Evolutionary conservation across 2,113 vertebrate species (phyloP).

Genomic region (Etheostoma cragini): DNA sequence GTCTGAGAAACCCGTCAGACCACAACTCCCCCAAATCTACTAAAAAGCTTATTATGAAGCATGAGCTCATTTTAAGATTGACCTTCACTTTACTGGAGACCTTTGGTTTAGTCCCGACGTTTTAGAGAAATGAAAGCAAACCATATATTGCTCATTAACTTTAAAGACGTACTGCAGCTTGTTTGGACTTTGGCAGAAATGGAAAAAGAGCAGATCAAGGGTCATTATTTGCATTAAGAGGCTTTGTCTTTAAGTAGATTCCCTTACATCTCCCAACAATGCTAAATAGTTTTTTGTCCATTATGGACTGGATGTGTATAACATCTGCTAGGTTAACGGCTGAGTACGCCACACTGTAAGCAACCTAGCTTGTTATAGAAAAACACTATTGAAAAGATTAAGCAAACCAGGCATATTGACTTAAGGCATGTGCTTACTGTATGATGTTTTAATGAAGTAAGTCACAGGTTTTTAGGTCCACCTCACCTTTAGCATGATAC

Average conservation of each 20-base stretch:
- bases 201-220: conserved; percentile 13
- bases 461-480: conserved; percentile 30
- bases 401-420: conserved; percentile 49
- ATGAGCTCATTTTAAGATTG: conserved; percentile 6
- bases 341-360: background rate
- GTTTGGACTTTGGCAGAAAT: conserved; percentile 21
- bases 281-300: background rate
- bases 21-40: conserved; percentile 16
- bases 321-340: background rate
- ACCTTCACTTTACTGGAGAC: conserved; percentile 19
- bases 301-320: too few species aligned
- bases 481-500: background rate
- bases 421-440: background rate
- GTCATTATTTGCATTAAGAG: conserved; percentile 13
- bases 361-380: background rate
- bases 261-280: too few species aligned
- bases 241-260: background rate
- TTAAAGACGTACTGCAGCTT: background rate
- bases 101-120: background rate
- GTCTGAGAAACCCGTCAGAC: conserved; percentile 25
- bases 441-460: background rate
- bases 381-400: background rate
- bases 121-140: conserved; percentile 17
- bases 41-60: conserved; percentile 34
- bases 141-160: conserved; percentile 1